Conservation (phyloP, 2,113 vertebrate species). For the Circaetus gallicus region DNA sequence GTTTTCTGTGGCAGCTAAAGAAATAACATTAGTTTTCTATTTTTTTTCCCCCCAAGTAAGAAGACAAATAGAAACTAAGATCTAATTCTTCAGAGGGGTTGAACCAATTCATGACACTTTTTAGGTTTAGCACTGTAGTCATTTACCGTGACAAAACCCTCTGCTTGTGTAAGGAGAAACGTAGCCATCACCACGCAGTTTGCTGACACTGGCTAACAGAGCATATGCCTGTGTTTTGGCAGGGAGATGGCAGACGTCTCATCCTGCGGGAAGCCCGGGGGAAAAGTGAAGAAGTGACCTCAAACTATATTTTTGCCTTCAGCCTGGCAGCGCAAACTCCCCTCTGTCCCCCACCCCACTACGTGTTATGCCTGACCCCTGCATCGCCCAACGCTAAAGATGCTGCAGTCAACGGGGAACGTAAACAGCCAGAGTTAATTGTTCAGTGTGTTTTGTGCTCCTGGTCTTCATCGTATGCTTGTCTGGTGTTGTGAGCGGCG, state of each 20-base stretch:
- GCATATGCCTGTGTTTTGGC: background rate
- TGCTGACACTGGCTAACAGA: conserved; percentile 27
- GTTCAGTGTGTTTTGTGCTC: background rate
- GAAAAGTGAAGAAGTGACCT: background rate
- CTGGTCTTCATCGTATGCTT: rapidly evolving
- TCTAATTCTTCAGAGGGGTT: background rate
- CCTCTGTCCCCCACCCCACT: background rate
- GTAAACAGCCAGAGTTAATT: background rate
- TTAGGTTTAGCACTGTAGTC: background rate
- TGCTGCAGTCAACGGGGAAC: background rate
- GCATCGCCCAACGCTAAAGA: rapidly evolving
- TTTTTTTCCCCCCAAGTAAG: background rate
- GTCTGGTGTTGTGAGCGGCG: background rate
- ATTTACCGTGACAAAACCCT: background rate
- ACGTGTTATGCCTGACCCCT: background rate
- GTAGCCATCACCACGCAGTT: background rate
- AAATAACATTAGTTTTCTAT: background rate
- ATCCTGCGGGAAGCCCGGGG: background rate
- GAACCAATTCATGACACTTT: background rate
- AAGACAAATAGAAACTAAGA: background rate
- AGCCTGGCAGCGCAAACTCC: background rate
- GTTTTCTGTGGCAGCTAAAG: background rate
- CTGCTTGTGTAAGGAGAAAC: background rate
- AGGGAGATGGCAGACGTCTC: conserved; percentile 4
- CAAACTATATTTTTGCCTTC: background rate